phyloP scores from a whole-genome alignment of 2,113 vertebrate species.

The Mobula hypostoma region DNA sequence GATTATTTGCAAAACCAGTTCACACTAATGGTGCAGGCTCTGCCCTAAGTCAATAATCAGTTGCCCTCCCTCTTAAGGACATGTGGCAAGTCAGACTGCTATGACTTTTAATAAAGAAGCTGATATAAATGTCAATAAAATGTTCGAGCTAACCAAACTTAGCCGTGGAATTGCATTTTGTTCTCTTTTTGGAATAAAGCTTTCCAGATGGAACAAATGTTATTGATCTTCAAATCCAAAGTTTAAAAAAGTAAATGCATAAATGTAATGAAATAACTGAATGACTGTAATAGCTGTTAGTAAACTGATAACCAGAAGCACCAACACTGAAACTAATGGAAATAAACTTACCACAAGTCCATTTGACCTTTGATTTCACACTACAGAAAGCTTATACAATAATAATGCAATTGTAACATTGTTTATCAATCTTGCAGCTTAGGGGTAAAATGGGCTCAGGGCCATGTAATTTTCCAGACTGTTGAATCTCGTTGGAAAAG shows the following conservation, averaged over 20 bases:
- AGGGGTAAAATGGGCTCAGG: slow-evolving; percentile 9
- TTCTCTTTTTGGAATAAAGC: neutral
- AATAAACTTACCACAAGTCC: neutral
- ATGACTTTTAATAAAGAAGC: neutral
- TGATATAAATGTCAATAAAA: neutral
- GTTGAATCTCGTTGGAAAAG: slow-evolving; percentile 37
- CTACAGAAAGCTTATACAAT: slow-evolving; percentile 33
- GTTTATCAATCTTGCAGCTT: slow-evolving; percentile 17
- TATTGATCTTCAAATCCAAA: neutral
- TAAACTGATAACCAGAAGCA: neutral
- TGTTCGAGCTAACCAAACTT: neutral
- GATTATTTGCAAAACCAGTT: neutral
- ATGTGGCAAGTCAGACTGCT: neutral
- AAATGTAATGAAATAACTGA: neutral
- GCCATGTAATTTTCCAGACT: slow-evolving; percentile 36
- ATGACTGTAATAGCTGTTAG: neutral
- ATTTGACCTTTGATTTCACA: slow-evolving; percentile 30
- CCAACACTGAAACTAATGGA: neutral
- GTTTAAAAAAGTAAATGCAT: neutral
- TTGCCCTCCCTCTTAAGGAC: neutral
- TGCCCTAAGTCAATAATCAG: too few relatives aligned
- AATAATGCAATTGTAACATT: slow-evolving; percentile 28
- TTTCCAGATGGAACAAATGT: neutral
- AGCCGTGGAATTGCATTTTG: neutral
- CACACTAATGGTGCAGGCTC: neutral